Percentiles rank a stretch among this genome's conserved stretches.
Conservation (phyloP, 2,888 invertebrate genomes). For the Limnephilus lunatus region DNA sequence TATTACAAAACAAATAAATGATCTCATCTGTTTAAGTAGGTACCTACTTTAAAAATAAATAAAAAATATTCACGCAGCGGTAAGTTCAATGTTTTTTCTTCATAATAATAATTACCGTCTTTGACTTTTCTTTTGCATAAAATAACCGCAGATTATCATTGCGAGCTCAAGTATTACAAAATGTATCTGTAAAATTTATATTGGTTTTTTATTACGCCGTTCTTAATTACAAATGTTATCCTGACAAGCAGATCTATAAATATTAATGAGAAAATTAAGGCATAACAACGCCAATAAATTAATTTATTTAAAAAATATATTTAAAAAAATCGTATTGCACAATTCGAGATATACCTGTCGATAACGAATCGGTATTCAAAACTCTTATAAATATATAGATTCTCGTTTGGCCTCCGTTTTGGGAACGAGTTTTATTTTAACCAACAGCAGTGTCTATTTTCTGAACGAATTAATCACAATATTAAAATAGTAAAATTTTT, state of each 20-base stretch:
- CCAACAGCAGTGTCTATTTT: background rate
- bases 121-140: background rate
- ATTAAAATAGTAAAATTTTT: too few species aligned
- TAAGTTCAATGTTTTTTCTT: background rate
- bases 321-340: conserved; percentile 4
- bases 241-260: conserved; percentile 32
- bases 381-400: background rate
- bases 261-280: conserved; percentile 11
- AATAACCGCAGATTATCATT: background rate
- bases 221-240: conserved; percentile 2
- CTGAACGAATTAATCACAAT: background rate
- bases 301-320: background rate
- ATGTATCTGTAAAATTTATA: background rate
- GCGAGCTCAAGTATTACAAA: background rate
- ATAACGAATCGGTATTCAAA: background rate
- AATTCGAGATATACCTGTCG: conserved; percentile 21
- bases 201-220: conserved; percentile 19
- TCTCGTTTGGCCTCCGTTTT: conserved; percentile 23
- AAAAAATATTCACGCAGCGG: background rate
- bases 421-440: background rate
- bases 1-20: background rate
- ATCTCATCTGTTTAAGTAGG: background rate
- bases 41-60: background rate
- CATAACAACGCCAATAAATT: background rate
- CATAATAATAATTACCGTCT: background rate